Base-by-base conservation (phyloP, 2,888 invertebrate genomes). In the Macrophya alboannulata region DNA sequence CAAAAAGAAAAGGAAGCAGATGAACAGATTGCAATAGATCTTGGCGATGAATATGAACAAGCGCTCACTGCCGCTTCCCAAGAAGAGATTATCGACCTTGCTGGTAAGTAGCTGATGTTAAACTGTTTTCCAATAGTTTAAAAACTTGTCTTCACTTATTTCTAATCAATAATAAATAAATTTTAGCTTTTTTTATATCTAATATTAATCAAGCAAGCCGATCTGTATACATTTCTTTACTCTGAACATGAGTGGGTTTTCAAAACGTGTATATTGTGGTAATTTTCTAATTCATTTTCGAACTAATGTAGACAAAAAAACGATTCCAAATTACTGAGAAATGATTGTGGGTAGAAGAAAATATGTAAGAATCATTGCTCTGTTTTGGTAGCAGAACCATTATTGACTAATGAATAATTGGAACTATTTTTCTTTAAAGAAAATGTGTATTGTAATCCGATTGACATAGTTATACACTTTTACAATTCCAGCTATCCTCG, bases 11-110 rank as follows among this genome's bases (percentile, higher is more conserved):
- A 97, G 89, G 97, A 97, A 90, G 97, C 96, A 37, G 98, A 98
- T 68, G 99, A 99, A 94, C 97, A 98, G 94, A 98, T 98, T 92
- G 96, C 97, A 85, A 97, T 98, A 92, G 98, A 98, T 95, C 95
- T 98, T 94, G 98, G 98, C 87, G 98, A 98, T 92, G 99, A 99
- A 93, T 98, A 98, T 93, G 98, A 99, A 93, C 96, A 96, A 91
- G 99, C 99, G n/a, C 95, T 99, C 87, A 96, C 95, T 62, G 95
- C 95, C 91, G 99, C 99, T 84, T 96, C 97, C 89, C 99, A 99
- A 94, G 98, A 98, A 94, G 99, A 99, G 95, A 97, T 99, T 92
- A 99, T 99, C 92, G 99, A 99, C 95, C 96, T 99, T 93, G 99
- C 99, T 91, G 97, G 97, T 97, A 93, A 92, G 92, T 89, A 76